Base-by-base conservation (phyloP, 2,888 invertebrate species). In the Parnassius apollo region DNA sequence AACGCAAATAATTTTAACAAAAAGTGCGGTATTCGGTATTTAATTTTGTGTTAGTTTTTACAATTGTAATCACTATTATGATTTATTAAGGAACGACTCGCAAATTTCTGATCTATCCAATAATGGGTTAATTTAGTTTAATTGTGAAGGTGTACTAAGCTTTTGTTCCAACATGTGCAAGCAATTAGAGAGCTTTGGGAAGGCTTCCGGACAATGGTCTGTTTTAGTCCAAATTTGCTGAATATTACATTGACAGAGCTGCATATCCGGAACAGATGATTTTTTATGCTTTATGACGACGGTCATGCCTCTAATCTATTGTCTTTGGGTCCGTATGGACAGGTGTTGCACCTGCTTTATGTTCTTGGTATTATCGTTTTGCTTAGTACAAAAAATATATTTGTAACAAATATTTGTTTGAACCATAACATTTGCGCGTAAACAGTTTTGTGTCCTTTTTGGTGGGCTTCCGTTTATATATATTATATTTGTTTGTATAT, bases 121-220 rank as follows among this genome's bases (percentile, higher is more conserved):
- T 35, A 60, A 54, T 55, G 49, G 49, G 54, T 49, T 42, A 54
- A 49, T 55, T 55, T 60, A 60, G 18, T 58, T 58, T 58, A 58
- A 57, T 57, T 57, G 49, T 57, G 18, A 51, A 51, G 42, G 51
- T 44, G 18, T 58, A 44, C 50, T 18, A n/a, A 42, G 44, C 8
- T 58, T 58, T 58, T 50, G 50, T 51, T 22, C n/a, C 42, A 9
- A 49, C 49, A 57, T 57, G 42, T 51, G 58, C 51, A 13, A 18
- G 22, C 58, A 52, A 52, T 59, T 48, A 53, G 42, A 35, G 48
- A 48, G 4, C 3, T 60, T 54, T 54, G 59, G 42, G 60, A 60
- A 60, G 49, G 12, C 22, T 7, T 48, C 2, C 44, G 35, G 25
- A 55, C 60, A 44, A 60, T 49, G 54, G 49, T 49, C 10, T 9